phyloP scores from a whole-genome alignment of 37 sponge, comb jelly and placozoan species.

The Mnemiopsis leidyi region DNA sequence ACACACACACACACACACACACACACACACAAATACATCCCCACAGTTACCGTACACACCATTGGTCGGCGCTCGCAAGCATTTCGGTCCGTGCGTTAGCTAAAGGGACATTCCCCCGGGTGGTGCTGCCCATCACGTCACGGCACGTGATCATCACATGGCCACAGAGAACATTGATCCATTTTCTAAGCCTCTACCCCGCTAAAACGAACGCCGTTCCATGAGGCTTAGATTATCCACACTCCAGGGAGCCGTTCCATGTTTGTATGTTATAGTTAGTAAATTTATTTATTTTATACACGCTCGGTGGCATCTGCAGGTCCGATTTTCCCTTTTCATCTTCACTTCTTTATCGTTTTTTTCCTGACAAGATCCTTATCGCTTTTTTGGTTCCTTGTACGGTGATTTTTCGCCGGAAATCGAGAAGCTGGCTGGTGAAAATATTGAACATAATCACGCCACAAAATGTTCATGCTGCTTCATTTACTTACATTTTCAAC shows the following conservation, averaged over 20 bases:
- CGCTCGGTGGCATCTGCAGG: neutral
- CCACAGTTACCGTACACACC: neutral
- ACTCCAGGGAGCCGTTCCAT: slow-evolving; percentile 11
- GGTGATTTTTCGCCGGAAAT: neutral
- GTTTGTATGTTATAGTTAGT: neutral
- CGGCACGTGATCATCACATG: neutral
- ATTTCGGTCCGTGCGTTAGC: neutral
- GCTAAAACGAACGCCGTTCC: slow-evolving; percentile 23
- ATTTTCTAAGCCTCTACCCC: neutral
- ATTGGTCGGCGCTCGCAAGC: neutral
- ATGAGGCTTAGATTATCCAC: slow-evolving; percentile 12
- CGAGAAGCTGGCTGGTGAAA: too few relatives aligned
- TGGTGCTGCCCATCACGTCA: neutral
- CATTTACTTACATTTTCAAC: too few relatives aligned
- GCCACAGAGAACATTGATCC: neutral
- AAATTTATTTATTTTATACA: neutral
- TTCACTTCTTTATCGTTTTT: neutral
- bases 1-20: neutral
- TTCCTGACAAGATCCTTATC: neutral
- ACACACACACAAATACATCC: too few relatives aligned
- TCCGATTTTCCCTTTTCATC: neutral
- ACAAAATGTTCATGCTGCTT: too few relatives aligned
- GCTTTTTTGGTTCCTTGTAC: neutral
- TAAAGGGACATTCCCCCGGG: slow-evolving; percentile 30
- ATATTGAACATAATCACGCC: too few relatives aligned